Evolutionary conservation across 2,113 vertebrate genomes (phyloP).

Genomic region (Urocolius indicus): DNA sequence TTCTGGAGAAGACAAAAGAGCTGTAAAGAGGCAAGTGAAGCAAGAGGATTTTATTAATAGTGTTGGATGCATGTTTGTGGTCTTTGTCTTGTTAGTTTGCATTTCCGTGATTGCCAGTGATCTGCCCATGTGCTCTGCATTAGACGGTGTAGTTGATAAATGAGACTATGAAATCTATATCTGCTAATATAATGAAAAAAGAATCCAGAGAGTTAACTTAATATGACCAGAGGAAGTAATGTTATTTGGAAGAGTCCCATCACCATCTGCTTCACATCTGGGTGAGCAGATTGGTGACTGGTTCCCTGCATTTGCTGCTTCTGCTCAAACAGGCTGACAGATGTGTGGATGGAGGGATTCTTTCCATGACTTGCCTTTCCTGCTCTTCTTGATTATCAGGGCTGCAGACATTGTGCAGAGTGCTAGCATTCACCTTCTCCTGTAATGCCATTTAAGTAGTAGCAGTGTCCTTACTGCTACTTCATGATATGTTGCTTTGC

Average conservation of each 20-base stretch:
- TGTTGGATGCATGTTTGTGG: background rate
- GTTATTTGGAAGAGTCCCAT: background rate
- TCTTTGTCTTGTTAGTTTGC: slow-evolving; percentile 5
- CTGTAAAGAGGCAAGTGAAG: background rate
- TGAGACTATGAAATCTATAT: background rate
- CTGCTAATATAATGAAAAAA: slow-evolving; percentile 21
- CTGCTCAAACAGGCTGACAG: slow-evolving; percentile 17
- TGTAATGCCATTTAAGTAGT: background rate
- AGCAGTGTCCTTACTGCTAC: background rate
- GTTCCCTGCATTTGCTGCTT: background rate
- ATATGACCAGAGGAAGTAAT: background rate
- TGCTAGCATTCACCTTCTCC: background rate
- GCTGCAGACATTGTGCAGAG: background rate
- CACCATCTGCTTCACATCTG: slow-evolving; percentile 30
- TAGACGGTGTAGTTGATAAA: slow-evolving; percentile 12
- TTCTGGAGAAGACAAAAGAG: background rate
- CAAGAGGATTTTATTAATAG: background rate
- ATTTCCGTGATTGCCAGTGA: background rate
- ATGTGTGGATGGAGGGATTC: background rate
- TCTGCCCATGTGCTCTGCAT: slow-evolving; percentile 29
- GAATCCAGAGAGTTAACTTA: slow-evolving; percentile 15
- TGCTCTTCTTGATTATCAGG: background rate
- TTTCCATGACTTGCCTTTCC: background rate
- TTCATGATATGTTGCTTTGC: background rate
- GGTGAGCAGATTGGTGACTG: background rate